Evolutionary conservation across 2,797 vertebrate genomes (phyloP).

Genomic region (Anabas testudineus): DNA sequence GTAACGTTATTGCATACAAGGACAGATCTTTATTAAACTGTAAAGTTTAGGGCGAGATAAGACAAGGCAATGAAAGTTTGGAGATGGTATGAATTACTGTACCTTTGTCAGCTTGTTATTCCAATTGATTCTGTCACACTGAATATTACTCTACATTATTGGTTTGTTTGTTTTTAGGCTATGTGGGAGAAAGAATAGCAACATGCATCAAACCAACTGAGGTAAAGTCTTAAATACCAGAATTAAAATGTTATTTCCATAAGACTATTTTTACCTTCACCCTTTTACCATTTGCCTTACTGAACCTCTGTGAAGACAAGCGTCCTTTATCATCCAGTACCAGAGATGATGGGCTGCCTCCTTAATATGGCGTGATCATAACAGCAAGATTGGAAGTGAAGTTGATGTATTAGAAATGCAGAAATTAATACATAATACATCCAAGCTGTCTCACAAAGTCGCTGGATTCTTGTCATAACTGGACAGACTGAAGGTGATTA

Average conservation of each 20-base stretch:
- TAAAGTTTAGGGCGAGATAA: constrained; percentile 2
- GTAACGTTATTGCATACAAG: neutral
- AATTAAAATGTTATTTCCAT: constrained; percentile 14
- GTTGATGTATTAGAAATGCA: constrained; percentile 33
- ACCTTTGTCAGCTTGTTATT: neutral
- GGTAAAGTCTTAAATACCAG: constrained; percentile 1
- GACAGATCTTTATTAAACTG: neutral
- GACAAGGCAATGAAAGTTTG: neutral
- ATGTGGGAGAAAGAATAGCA: neutral
- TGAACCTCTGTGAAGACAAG: constrained; percentile 23
- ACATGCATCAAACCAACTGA: constrained; percentile 4
- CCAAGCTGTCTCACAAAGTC: constrained; percentile 1
- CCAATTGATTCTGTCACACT: neutral
- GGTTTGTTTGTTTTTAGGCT: neutral
- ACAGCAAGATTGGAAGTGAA: constrained; percentile 20
- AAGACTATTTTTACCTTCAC: neutral
- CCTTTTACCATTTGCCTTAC: neutral
- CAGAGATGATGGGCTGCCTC: constrained; percentile 9
- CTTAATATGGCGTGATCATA: constrained; percentile 29
- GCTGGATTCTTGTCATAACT: constrained; percentile 6
- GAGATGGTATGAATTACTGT: neutral
- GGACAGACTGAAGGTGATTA: constrained; percentile 36
- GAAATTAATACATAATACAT: constrained; percentile 38
- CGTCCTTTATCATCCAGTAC: constrained; percentile 19
- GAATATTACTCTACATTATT: neutral